Evolutionary conservation across 1,140 invertebrate genomes (phyloP).

Genomic region (Megalopta genalis): DNA sequence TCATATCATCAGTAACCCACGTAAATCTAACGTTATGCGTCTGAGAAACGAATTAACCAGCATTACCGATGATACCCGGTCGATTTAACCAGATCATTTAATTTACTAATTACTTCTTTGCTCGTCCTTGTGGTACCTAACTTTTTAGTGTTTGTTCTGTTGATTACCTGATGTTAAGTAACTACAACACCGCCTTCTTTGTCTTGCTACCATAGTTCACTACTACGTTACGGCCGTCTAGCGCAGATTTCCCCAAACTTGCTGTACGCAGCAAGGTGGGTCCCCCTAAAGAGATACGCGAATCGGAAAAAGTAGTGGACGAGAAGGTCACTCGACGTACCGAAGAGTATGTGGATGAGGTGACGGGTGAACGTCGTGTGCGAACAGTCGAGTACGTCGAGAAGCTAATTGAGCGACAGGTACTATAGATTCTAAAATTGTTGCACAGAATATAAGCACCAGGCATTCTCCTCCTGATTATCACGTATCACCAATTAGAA

Average conservation of each 20-base stretch:
- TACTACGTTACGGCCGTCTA: conserved; percentile 82
- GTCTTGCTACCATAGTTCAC: conserved; percentile 75
- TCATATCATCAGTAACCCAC: conserved; percentile 26
- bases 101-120: conserved; percentile 74
- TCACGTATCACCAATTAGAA: not conserved
- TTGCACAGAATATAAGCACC: conserved; percentile 50
- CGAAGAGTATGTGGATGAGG: conserved; percentile 92
- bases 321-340: conserved; percentile 92
- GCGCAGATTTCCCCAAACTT: conserved; percentile 89
- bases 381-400: conserved; percentile 95
- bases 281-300: conserved; percentile 87
- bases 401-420: conserved; percentile 97
- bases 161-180: conserved; percentile 45
- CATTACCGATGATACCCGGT: conserved; percentile 29
- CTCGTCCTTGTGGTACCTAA: conserved; percentile 62
- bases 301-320: conserved; percentile 93
- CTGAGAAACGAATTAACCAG: conserved; percentile 48
- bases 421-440: conserved; percentile 79
- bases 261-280: conserved; percentile 90
- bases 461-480: conserved; percentile 11
- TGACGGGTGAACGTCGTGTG: conserved; percentile 90
- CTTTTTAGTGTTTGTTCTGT: conserved; percentile 42
- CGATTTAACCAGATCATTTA: conserved; percentile 59
- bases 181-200: conserved; percentile 73
- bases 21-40: conserved; percentile 39